Conservation (phyloP, 1,140 invertebrate genomes). For the Heliconius hermathena region DNA sequence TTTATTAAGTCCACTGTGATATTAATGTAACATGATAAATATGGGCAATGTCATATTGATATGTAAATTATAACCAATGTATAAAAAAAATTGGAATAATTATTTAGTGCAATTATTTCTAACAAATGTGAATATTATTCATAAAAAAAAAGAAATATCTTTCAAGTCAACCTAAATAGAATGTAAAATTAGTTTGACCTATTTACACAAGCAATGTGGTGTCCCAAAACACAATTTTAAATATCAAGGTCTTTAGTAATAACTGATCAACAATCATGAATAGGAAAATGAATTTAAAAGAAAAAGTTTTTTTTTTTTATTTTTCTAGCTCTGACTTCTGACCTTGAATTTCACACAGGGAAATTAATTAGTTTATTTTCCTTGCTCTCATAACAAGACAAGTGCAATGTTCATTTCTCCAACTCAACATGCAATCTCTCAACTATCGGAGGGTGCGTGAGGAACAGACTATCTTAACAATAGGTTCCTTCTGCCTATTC, state of each 20-base stretch:
- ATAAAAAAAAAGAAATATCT: not conserved
- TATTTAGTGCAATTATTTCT: not conserved
- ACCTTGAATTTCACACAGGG: too few species aligned
- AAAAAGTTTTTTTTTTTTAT: not conserved
- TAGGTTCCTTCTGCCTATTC: too few species aligned
- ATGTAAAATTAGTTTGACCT: constrained; percentile 30
- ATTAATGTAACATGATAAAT: not conserved
- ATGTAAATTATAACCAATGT: not conserved
- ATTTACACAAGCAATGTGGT: constrained; percentile 20
- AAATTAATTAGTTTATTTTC: too few species aligned
- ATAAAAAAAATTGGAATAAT: not conserved
- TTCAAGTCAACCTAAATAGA: constrained; percentile 9
- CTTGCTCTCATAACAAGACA: too few species aligned
- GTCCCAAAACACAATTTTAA: not conserved
- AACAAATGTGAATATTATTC: not conserved
- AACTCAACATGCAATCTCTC: too few species aligned
- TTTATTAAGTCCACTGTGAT: not conserved
- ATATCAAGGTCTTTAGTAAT: not conserved
- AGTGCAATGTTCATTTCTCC: too few species aligned
- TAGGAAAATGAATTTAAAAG: not conserved
- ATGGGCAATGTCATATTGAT: not conserved
- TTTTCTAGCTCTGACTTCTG: too few species aligned
- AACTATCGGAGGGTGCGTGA: too few species aligned
- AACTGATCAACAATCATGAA: not conserved
- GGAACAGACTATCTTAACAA: too few species aligned